Evolutionary conservation across 2,113 vertebrate species (phyloP), one percentile per base, ranked within the genome.

Genomic region (Pithys albifrons): DNA sequence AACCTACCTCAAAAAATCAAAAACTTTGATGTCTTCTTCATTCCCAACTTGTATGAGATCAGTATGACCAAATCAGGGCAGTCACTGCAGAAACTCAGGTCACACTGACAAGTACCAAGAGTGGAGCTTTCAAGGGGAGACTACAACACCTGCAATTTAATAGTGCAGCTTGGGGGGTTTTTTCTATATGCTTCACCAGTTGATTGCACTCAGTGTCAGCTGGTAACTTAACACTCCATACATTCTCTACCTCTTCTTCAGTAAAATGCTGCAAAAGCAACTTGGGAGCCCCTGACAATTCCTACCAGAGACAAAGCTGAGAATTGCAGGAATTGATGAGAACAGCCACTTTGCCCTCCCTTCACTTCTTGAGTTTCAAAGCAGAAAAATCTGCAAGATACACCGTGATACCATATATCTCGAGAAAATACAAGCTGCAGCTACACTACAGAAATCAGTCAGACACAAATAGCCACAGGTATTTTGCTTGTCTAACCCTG

Each of bases 351-450:
- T 10, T 41, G 28, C 54, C 31, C 18, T 81, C 70, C 48, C 66
- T 76, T 89, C 69, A 35, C 16, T 58, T 69, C 27, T 59, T 23
- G 22, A 62, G 33, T 4, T 27, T 7, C 16, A 9, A 93, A 66
- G 54, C 45, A 58, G 45, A 93, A 88, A 87, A 57, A 28, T 19
- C 31, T 58, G 28, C 31, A 70, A 57, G 33, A 14, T 0, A 52
- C 12, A 65, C 0, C 18, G 27, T 17, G 31, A 65, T 12, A 76
- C 13, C 0, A 0, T 24, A 31, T n/a, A 17, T 65, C 23, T 19
- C 12, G 28, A 65, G 19, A 31, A 88, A 84, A 77, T 2, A 29
- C 4, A 83, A 77, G 37, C 58, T 90, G 37, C 39, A 75, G 57
- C 52, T 55, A 57, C 13, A 10, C 37, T 73, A 35, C 2, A 25